Evolutionary conservation across 2,888 invertebrate species (phyloP).

Genomic region (Allophyes oxyacanthae): DNA sequence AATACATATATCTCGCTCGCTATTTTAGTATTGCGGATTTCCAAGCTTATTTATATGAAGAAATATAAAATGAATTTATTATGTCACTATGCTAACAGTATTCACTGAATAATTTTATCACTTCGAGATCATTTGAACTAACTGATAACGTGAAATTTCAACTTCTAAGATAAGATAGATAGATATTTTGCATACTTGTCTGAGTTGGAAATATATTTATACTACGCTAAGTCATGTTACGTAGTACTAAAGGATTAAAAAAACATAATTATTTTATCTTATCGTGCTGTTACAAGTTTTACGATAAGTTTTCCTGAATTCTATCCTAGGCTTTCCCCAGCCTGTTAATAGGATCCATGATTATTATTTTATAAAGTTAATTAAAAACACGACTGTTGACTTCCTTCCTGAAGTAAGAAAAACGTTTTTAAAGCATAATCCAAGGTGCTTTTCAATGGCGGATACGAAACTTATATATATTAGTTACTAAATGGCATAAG

Average conservation of each 20-base stretch:
- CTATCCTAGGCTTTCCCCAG: too few species aligned
- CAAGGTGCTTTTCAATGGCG: too few species aligned
- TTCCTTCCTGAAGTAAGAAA: too few species aligned
- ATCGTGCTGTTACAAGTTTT: background rate
- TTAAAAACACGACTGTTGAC: too few species aligned
- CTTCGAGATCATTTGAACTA: conserved; percentile 16
- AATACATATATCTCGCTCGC: too few species aligned
- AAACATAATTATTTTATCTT: conserved; percentile 6
- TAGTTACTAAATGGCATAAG: too few species aligned
- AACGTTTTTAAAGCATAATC: too few species aligned
- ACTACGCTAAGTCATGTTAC: conserved; percentile 30
- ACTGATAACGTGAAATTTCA: conserved; percentile 21
- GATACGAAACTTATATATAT: too few species aligned
- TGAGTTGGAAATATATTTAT: conserved; percentile 38
- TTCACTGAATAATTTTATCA: conserved; percentile 32
- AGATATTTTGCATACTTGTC: conserved; percentile 34
- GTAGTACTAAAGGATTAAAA: conserved; percentile 15
- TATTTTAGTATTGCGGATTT: too few species aligned
- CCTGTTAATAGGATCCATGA: too few species aligned
- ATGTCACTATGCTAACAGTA: conserved; percentile 4
- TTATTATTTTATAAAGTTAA: too few species aligned
- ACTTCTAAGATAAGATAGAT: conserved; percentile 12
- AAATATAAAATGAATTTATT: background rate
- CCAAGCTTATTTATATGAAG: too few species aligned
- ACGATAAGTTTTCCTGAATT: background rate